phyloP scores from a whole-genome alignment of 2,888 invertebrate genomes.

The Gerris lacustris region DNA sequence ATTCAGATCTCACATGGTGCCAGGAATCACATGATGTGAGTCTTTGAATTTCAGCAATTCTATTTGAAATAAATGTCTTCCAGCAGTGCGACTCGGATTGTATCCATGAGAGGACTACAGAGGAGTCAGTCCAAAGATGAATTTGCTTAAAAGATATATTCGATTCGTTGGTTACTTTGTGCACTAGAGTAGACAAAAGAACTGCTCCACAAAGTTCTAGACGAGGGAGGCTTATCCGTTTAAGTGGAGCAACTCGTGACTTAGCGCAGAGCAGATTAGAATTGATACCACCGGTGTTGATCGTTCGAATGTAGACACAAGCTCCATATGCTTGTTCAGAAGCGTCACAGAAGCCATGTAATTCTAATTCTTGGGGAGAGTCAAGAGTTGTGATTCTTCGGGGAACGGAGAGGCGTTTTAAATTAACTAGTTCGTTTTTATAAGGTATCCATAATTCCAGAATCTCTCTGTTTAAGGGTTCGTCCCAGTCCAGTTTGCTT shows the following conservation, averaged over 20 bases:
- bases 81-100: constrained; percentile 9
- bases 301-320: constrained; percentile 16
- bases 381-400: neutral
- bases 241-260: constrained; percentile 19
- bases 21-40: too few species aligned
- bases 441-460: neutral
- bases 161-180: constrained; percentile 3
- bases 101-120: constrained; percentile 19
- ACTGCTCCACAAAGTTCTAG: constrained; percentile 20
- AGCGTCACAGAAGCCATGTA: constrained; percentile 19
- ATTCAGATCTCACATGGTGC: too few species aligned
- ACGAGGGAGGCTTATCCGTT: constrained; percentile 15
- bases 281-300: constrained; percentile 7
- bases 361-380: neutral
- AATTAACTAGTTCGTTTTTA: neutral
- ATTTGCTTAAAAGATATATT: neutral
- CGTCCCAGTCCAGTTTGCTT: neutral
- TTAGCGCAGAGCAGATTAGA: constrained; percentile 15
- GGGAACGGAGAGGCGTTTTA: neutral
- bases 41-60: constrained; percentile 13
- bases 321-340: constrained; percentile 18
- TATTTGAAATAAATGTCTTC: constrained; percentile 16
- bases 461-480: constrained; percentile 2
- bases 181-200: constrained; percentile 9
- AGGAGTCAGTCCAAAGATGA: constrained; percentile 19